Conservation (phyloP, 2,888 invertebrate species). For the Chrysolina oricalcia region DNA sequence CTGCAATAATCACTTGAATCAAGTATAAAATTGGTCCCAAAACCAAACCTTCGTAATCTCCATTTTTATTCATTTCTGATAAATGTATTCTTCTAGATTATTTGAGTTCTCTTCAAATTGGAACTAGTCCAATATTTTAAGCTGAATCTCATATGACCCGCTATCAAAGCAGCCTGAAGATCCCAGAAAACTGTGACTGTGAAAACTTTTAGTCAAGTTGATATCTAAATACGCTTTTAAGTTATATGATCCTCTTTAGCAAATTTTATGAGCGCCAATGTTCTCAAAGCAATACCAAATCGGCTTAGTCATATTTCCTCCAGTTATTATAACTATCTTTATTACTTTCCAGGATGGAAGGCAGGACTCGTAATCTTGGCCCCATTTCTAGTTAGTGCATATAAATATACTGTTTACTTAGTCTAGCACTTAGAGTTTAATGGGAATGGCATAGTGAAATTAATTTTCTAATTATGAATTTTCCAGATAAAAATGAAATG, state of each 20-base stretch:
- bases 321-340: slow-evolving; percentile 49
- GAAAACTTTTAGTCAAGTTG: neutral
- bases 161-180: too few relatives aligned
- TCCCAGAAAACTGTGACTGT: too few relatives aligned
- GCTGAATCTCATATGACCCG: too few relatives aligned
- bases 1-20: too few relatives aligned
- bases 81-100: too few relatives aligned
- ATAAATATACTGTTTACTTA: slow-evolving; percentile 13
- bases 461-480: neutral
- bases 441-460: slow-evolving; percentile 9
- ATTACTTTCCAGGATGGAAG: slow-evolving; percentile 52
- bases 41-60: too few relatives aligned
- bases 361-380: slow-evolving; percentile 51
- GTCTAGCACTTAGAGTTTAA: slow-evolving; percentile 1
- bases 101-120: too few relatives aligned
- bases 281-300: neutral
- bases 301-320: slow-evolving; percentile 36
- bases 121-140: too few relatives aligned
- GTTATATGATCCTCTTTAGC: neutral
- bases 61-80: too few relatives aligned
- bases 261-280: slow-evolving; percentile 4
- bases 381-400: slow-evolving; percentile 33
- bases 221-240: too few relatives aligned
- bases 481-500: neutral
- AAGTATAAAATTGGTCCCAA: too few relatives aligned